phyloP scores from a whole-genome alignment of 1,140 invertebrate genomes.

The Melitaea cinxia region DNA sequence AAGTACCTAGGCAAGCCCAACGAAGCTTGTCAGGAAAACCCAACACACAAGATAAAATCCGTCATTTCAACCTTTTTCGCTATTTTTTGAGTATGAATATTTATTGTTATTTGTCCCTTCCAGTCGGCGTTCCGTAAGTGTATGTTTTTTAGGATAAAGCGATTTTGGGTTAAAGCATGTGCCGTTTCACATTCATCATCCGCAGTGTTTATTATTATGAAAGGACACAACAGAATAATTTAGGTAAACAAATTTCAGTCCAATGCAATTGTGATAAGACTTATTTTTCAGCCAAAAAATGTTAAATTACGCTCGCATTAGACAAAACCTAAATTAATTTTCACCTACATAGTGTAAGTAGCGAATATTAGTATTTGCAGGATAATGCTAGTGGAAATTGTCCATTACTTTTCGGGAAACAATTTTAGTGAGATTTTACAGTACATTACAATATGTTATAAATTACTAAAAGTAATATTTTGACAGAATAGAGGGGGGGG shows the following conservation, averaged over 20 bases:
- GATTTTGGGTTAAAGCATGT: constrained; percentile 46
- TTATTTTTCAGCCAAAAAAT: neutral
- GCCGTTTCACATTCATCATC: constrained; percentile 46
- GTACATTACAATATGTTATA: too few relatives aligned
- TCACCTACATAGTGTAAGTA: constrained; percentile 28
- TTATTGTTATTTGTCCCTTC: constrained; percentile 24
- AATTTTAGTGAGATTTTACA: too few relatives aligned
- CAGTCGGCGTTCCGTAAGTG: constrained; percentile 20
- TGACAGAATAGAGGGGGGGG: too few relatives aligned
- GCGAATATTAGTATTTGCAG: constrained; percentile 25
- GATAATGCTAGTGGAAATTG: constrained; percentile 28
- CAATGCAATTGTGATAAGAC: neutral
- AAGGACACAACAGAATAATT: constrained; percentile 16
- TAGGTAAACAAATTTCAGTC: neutral
- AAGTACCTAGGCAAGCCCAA: too few relatives aligned
- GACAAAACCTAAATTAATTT: constrained; percentile 33
- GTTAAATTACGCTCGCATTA: constrained; percentile 7
- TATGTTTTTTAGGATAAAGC: constrained; percentile 44
- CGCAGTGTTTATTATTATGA: constrained; percentile 27
- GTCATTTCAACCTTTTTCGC: too few relatives aligned
- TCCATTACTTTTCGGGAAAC: constrained; percentile 2
- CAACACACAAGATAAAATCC: too few relatives aligned
- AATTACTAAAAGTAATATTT: too few relatives aligned
- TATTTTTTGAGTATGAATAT: too few relatives aligned
- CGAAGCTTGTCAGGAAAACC: too few relatives aligned